Evolutionary conservation across 2,888 invertebrate genomes (phyloP).

Genomic region (Drosophila neutralis): DNA sequence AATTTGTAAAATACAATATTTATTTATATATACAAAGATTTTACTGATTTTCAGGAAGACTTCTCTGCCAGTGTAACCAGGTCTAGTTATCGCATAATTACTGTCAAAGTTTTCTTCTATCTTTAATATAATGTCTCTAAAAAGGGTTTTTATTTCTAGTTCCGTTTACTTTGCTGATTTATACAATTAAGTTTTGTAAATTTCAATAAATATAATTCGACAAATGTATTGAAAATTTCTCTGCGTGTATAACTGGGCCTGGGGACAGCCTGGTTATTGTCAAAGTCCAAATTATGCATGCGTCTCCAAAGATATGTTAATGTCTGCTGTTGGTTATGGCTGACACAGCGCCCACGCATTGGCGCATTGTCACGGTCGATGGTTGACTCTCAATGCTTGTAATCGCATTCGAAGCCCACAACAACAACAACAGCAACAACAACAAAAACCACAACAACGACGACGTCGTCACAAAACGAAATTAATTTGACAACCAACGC

Average conservation of each 20-base stretch:
- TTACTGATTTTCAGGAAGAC: not conserved
- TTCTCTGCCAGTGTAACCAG: not conserved
- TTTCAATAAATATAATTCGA: not conserved
- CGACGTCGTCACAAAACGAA: constrained; percentile 69
- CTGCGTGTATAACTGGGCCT: not conserved
- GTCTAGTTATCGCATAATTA: not conserved
- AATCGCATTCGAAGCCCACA: constrained; percentile 35
- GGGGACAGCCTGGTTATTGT: constrained; percentile 48
- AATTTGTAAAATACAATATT: not conserved
- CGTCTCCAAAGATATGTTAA: constrained; percentile 72
- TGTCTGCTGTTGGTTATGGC: constrained; percentile 61
- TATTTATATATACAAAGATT: no score
- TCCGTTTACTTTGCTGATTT: not conserved
- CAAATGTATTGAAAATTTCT: not conserved
- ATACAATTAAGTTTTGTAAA: not conserved
- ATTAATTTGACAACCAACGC: constrained; percentile 80
- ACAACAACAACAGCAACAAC: constrained; percentile 6
- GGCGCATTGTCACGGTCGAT: constrained; percentile 65
- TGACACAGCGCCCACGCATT: constrained; percentile 72
- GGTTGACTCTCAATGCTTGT: constrained; percentile 14
- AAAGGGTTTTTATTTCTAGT: not conserved
- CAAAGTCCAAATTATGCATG: constrained; percentile 78
- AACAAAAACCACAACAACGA: not conserved
- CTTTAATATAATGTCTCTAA: not conserved
- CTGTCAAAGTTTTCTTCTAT: not conserved